These are phyloP conservation scores for Caenorhabditis zanzibari DNA, from an alignment of 2,888 invertebrate genomes.

Conservation along the genomic window DNA sequence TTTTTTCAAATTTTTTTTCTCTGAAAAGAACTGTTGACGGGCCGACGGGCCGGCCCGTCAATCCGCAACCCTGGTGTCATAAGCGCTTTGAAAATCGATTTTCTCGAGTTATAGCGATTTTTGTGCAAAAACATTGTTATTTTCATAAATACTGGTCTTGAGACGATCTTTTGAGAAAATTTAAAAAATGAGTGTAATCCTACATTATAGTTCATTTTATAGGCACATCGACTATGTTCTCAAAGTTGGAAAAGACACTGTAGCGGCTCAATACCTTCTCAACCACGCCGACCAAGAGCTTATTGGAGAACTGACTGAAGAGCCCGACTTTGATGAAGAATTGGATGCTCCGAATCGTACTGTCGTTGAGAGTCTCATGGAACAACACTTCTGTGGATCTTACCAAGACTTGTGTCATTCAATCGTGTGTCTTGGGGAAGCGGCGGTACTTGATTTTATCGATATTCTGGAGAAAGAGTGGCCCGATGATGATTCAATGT, in stretches of 20 bases:
- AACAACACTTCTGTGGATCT: constrained; percentile 41
- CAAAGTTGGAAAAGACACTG: neutral
- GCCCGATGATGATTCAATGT: constrained; percentile 34
- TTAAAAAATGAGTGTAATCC: no score
- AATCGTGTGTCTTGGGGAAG: constrained; percentile 42
- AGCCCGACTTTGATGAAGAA: constrained; percentile 25
- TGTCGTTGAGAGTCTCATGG: neutral
- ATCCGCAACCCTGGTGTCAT: no score
- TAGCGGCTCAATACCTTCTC: constrained; percentile 3
- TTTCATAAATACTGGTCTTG: no score
- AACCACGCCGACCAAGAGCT: constrained; percentile 6
- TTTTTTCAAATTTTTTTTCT: no score
- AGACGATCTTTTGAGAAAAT: no score
- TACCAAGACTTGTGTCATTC: constrained; percentile 40
- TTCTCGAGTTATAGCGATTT: no score
- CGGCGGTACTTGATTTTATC: constrained; percentile 26
- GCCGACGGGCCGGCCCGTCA: no score
- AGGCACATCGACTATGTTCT: constrained; percentile 6
- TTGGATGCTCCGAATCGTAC: neutral
- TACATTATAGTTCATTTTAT: neutral
- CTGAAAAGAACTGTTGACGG: no score
- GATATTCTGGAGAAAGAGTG: constrained; percentile 29
- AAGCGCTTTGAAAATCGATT: no score
- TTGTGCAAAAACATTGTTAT: no score
- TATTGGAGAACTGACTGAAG: neutral